These are phyloP conservation scores for Latrodectus geometricus DNA, from an alignment of 1,140 invertebrate genomes.

Conservation along the genomic window DNA sequence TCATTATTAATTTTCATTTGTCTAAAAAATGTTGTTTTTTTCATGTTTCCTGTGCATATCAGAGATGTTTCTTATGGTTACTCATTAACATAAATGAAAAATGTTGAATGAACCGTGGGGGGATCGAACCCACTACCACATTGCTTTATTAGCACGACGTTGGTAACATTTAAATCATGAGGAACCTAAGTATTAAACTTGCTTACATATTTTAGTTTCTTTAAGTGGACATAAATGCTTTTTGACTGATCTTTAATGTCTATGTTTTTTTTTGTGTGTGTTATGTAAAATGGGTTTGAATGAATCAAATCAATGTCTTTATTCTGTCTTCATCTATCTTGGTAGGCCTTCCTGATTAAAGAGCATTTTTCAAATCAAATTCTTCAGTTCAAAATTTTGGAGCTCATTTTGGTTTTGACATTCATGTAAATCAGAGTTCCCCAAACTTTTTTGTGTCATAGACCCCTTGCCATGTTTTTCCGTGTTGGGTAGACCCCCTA, in stretches of 20 bases:
- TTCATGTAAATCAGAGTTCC: background rate
- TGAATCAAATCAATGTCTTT: background rate
- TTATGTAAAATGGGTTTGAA: background rate
- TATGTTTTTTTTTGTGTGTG: background rate
- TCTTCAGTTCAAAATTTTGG: background rate
- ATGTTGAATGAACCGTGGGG: too few relatives aligned
- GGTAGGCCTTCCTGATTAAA: background rate
- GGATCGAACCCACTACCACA: too few relatives aligned
- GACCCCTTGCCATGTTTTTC: too few relatives aligned
- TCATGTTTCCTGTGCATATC: background rate
- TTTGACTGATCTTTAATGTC: background rate
- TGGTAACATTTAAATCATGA: too few relatives aligned
- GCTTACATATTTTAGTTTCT: background rate
- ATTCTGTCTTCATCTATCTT: background rate
- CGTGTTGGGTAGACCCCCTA: too few relatives aligned
- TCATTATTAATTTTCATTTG: conserved; percentile 12
- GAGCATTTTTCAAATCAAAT: background rate
- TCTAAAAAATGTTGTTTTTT: background rate
- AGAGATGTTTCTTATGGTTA: conserved; percentile 1
- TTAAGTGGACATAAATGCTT: background rate
- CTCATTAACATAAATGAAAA: too few relatives aligned
- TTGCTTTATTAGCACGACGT: too few relatives aligned
- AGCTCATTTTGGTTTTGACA: background rate
- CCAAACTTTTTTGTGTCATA: too few relatives aligned
- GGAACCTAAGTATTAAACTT: too few relatives aligned